A percentile compares a stretch with the other conserved stretches of the same genome.
Evolutionary conservation across 2,888 invertebrate species (phyloP).

Genomic region (Palloptera scutellata): DNA sequence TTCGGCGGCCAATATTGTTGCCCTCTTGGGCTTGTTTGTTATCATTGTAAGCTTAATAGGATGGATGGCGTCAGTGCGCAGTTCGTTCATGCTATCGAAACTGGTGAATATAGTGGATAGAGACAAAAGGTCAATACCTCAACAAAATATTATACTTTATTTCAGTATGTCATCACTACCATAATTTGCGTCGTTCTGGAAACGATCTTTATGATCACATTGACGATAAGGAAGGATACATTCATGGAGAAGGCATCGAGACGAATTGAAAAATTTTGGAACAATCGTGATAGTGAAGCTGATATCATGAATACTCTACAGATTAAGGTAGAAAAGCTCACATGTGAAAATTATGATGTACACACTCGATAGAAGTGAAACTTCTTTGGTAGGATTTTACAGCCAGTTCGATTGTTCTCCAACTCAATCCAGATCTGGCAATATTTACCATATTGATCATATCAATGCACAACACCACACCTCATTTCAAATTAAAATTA

Average conservation of each 20-base stretch:
- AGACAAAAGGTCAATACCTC: neutral
- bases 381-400: too few species aligned
- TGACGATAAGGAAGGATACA: constrained; percentile 44
- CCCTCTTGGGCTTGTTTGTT: constrained; percentile 45
- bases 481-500: too few species aligned
- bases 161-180: constrained; percentile 44
- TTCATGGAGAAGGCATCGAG: constrained; percentile 46
- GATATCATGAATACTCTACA: constrained; percentile 53
- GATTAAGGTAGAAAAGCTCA: too few species aligned
- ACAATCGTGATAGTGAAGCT: constrained; percentile 33
- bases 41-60: constrained; percentile 50
- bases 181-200: constrained; percentile 43
- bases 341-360: too few species aligned
- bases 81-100: constrained; percentile 51
- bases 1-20: constrained; percentile 50
- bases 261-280: constrained; percentile 39
- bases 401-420: too few species aligned
- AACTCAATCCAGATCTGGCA: too few species aligned
- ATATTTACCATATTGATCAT: too few species aligned
- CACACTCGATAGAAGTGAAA: too few species aligned
- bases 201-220: constrained; percentile 48
- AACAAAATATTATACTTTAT: neutral
- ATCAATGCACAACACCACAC: too few species aligned
- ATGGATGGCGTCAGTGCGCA: constrained; percentile 53
- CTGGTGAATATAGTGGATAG: constrained; percentile 33